Evolutionary conservation across 2,113 vertebrate species (phyloP), one percentile per base, ranked within the genome.

Genomic region (Panthera tigris): DNA sequence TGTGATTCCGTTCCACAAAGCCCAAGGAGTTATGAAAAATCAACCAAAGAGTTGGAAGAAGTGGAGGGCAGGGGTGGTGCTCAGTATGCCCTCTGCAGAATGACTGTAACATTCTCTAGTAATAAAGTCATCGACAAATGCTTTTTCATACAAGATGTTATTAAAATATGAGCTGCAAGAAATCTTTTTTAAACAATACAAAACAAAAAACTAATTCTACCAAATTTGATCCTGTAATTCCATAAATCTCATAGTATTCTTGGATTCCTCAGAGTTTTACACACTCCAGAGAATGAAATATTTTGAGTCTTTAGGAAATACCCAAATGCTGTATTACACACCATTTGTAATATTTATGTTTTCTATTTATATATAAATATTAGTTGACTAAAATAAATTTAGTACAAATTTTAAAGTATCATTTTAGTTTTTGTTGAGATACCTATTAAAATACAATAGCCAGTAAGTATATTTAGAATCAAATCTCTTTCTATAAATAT

Each of bases 331-430:
- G 1, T 9, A n/a, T 69, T 96, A 23, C 57, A 61, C 7, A 61
- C 7, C 57, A 61, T 61, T 61, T 61, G 23, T 61, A 61, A 61
- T 61, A 61, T 61, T 61, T 61, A 61, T 61, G 23, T 80, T 89
- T 96, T 94, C 79, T 89, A 41, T 93, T 91, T 68, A 57, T 12
- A 36, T 5, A 50, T 80, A 91, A 74, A 83, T 94, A 63, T 83
- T 63, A 89, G 27, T 89, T 89, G 23, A 97, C 79, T 91, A 73
- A 94, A 93, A 87, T 74, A 10, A 57, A 21, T 83, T 89, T 95
- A 79, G 9, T 93, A 45, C 14, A 21, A 68, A 41, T 89, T 87
- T 50, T 23, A 93, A 96, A 89, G 25, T 68, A 66, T 82, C 12
- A 45, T 66, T 74, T 93, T 88, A 50, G 31, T 9, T 66, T 93